phyloP scores from a whole-genome alignment of 2,797 vertebrate species.

The Danio jaintianensis region DNA sequence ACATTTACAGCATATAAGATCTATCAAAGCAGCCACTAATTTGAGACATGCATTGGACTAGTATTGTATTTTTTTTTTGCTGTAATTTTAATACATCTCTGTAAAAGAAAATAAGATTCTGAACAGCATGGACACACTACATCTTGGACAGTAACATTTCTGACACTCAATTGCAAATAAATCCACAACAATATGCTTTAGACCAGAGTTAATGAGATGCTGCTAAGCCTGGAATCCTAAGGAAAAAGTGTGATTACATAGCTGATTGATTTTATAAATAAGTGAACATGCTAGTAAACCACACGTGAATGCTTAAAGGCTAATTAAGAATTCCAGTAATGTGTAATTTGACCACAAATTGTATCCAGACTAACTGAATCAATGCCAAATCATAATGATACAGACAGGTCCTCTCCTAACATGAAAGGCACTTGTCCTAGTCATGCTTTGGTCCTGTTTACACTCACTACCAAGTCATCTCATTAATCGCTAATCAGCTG shows the following conservation, averaged over 20 bases:
- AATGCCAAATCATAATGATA: slow-evolving; percentile 14
- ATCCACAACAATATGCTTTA: not conserved
- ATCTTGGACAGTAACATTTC: not conserved
- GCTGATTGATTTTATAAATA: slow-evolving; percentile 1
- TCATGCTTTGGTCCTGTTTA: slow-evolving; percentile 17
- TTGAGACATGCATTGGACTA: not conserved
- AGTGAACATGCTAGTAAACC: slow-evolving; percentile 13
- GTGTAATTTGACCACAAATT: slow-evolving; percentile 21
- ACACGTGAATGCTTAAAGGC: slow-evolving; percentile 11
- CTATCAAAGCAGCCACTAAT: too few relatives aligned
- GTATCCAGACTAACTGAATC: slow-evolving; percentile 24
- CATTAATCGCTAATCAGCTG: slow-evolving; percentile 8
- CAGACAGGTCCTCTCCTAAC: slow-evolving; percentile 3
- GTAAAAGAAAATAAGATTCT: not conserved
- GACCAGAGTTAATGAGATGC: slow-evolving; percentile 16
- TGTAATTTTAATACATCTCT: slow-evolving; percentile 18
- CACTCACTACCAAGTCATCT: not conserved
- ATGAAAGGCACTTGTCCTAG: slow-evolving; percentile 7
- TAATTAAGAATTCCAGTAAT: slow-evolving; percentile 32
- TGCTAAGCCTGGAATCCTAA: not conserved
- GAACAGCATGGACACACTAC: slow-evolving; percentile 1
- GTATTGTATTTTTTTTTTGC: not conserved
- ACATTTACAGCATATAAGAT: too few relatives aligned
- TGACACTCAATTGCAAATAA: not conserved
- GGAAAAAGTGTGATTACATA: slow-evolving; percentile 15